Evolutionary conservation across 1,140 invertebrate species (phyloP).

Genomic region (Drosophila mayri): DNA sequence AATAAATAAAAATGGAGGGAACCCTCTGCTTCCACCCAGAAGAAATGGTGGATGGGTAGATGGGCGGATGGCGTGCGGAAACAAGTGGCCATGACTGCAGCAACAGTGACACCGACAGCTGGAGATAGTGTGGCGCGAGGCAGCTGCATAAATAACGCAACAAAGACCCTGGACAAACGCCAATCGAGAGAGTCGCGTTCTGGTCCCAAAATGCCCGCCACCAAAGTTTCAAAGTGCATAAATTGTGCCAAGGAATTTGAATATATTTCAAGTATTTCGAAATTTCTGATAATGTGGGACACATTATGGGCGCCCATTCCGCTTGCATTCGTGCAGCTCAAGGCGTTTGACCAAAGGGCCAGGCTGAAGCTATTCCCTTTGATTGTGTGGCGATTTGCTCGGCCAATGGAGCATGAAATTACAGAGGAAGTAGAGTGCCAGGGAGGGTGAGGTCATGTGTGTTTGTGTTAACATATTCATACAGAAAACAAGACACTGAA

Average conservation of each 20-base stretch:
- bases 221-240: slow-evolving; percentile 34
- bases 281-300: slow-evolving; percentile 33
- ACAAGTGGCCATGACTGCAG: slow-evolving; percentile 63
- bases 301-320: slow-evolving; percentile 49
- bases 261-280: slow-evolving; percentile 25
- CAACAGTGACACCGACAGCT: slow-evolving; percentile 21
- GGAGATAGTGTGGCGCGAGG: slow-evolving; percentile 63
- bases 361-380: slow-evolving; percentile 45
- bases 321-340: slow-evolving; percentile 57
- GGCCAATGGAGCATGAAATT: slow-evolving; percentile 77
- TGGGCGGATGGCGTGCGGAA: slow-evolving; percentile 54
- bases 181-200: slow-evolving; percentile 67
- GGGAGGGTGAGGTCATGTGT: not conserved
- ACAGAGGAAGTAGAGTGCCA: slow-evolving; percentile 29
- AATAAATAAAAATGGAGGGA: slow-evolving; percentile 44
- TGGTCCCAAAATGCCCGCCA: slow-evolving; percentile 27
- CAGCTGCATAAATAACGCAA: slow-evolving; percentile 73
- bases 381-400: slow-evolving; percentile 70
- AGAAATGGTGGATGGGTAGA: slow-evolving; percentile 40
- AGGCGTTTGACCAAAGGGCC: slow-evolving; percentile 40
- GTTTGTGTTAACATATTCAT: slow-evolving; percentile 31
- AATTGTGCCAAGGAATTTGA: slow-evolving; percentile 47
- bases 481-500: not conserved
- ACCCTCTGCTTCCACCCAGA: not conserved
- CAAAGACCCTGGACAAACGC: slow-evolving; percentile 50